phyloP scores from a whole-genome alignment of 2,113 vertebrate species.

The Dasyprocta punctata region DNA sequence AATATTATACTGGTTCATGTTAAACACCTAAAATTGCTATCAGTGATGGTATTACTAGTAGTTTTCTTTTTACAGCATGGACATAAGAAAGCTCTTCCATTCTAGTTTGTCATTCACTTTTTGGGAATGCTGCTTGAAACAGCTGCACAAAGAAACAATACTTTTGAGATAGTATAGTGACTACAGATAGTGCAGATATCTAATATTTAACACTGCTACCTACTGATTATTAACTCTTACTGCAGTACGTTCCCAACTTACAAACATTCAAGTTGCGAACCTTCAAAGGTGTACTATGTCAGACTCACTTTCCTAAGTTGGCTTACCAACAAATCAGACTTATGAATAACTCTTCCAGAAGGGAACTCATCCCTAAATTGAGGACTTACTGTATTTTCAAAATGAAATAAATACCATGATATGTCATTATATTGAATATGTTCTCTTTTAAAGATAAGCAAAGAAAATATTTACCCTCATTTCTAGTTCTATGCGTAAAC shows the following conservation, averaged over 20 bases:
- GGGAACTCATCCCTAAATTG: background rate
- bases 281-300: background rate
- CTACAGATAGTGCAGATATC: background rate
- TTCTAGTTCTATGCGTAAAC: conserved; percentile 94
- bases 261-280: background rate
- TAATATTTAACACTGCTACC: conserved; percentile 31
- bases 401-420: conserved; percentile 10
- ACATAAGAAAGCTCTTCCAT: conserved; percentile 32
- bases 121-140: background rate
- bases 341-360: background rate
- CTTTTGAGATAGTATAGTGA: conserved; percentile 23
- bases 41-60: background rate
- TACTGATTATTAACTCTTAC: background rate
- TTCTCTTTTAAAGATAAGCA: conserved; percentile 63
- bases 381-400: conserved; percentile 22
- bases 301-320: background rate
- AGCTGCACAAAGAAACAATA: conserved; percentile 9
- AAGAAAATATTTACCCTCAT: conserved; percentile 90
- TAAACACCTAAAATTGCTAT: conserved; percentile 54
- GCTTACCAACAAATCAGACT: background rate
- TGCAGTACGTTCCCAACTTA: background rate
- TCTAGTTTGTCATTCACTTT: background rate
- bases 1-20: background rate
- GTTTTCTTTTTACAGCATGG: conserved; percentile 50
- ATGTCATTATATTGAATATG: conserved; percentile 32